Percentiles rank a stretch among this genome's conserved stretches.
Conservation (phyloP, 37 sponge, comb jelly and placozoan genomes). For the Axinella damicornis region DNA sequence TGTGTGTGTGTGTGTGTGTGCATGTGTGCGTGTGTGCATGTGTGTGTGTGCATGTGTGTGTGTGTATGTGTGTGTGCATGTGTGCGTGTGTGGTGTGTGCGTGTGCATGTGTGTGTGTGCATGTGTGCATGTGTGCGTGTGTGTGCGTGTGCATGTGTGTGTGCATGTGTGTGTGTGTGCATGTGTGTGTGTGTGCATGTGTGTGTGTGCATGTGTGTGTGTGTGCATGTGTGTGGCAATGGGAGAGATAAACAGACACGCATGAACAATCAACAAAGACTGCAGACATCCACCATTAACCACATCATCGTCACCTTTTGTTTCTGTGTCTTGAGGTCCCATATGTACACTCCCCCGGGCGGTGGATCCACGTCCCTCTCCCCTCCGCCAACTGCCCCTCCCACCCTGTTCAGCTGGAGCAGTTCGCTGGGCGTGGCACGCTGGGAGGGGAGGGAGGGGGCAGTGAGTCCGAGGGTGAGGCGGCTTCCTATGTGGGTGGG, state of each 20-base stretch:
- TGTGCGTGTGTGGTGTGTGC: no score
- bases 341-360: constrained; percentile 62
- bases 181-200: no score
- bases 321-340: constrained; percentile 66
- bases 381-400: background rate
- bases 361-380: background rate
- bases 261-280: background rate
- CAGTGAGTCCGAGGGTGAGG: constrained; percentile 37
- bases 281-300: background rate
- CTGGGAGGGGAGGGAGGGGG: constrained; percentile 64
- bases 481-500: background rate
- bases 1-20: constrained; percentile 2
- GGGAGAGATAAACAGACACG: background rate
- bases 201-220: no score
- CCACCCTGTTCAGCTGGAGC: background rate
- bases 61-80: no score
- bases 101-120: no score
- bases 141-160: no score
- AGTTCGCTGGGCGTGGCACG: constrained; percentile 12
- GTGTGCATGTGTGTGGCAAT: no score
- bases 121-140: no score
- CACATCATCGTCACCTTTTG: constrained; percentile 20
- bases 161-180: no score
- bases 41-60: no score
- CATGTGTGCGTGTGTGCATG: background rate